phyloP scores from a whole-genome alignment of 2,797 vertebrate genomes.

The Bradypus variegatus region DNA sequence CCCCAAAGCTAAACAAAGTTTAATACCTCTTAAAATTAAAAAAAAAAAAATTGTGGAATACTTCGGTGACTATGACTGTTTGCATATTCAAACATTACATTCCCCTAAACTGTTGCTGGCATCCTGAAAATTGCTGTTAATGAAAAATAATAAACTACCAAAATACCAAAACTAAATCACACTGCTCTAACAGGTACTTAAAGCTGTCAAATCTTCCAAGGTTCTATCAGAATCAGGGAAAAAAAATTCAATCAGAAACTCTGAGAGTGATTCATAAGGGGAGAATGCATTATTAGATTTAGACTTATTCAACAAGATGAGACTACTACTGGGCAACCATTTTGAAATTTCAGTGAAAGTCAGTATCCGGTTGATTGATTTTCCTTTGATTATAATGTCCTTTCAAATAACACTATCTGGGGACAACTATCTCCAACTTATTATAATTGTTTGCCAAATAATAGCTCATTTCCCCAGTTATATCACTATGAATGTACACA shows the following conservation, averaged over 20 bases:
- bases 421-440: not conserved
- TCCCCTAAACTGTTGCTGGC: not conserved
- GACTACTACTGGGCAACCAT: slow-evolving; percentile 43
- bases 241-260: no score
- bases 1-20: slow-evolving; percentile 15
- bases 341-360: slow-evolving; percentile 40
- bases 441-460: not conserved
- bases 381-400: slow-evolving; percentile 2
- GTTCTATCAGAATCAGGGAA: slow-evolving; percentile 45
- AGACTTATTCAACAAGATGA: not conserved
- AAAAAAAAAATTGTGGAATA: not conserved
- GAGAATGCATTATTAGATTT: not conserved
- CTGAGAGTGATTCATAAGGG: no score
- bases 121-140: not conserved
- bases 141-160: slow-evolving; percentile 25
- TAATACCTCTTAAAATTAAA: not conserved
- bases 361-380: not conserved
- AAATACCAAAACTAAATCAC: slow-evolving; percentile 15
- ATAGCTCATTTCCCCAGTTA: not conserved
- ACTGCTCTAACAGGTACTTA: slow-evolving; percentile 25
- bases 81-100: not conserved
- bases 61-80: not conserved
- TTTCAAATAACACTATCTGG: not conserved
- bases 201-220: slow-evolving; percentile 27
- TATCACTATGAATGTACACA: not conserved